Evolutionary conservation across 2,113 vertebrate species (phyloP).

Genomic region (Stegastes partitus): DNA sequence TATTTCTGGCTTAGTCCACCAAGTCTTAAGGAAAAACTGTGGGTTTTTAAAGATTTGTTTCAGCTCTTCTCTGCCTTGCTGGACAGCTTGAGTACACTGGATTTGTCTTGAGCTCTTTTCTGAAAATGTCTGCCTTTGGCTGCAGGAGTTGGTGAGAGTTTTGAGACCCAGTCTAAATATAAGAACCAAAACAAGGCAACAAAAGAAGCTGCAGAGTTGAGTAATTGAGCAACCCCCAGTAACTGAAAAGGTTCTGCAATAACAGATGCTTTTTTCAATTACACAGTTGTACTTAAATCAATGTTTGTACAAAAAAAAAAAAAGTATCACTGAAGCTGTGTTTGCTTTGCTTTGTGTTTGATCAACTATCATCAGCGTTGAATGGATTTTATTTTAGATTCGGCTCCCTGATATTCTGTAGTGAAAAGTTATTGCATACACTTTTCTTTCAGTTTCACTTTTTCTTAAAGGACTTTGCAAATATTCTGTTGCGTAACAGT

Average conservation of each 20-base stretch:
- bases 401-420: not conserved
- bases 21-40: conserved; percentile 16
- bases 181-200: not conserved
- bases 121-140: conserved; percentile 19
- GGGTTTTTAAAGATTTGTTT: conserved; percentile 12
- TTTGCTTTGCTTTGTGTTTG: not conserved
- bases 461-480: not conserved
- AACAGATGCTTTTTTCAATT: not conserved
- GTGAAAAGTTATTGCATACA: not conserved
- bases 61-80: conserved; percentile 11
- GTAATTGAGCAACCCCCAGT: conserved; percentile 4
- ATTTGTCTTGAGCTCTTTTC: conserved; percentile 32
- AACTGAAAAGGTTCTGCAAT: conserved; percentile 14
- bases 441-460: not conserved
- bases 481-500: not conserved
- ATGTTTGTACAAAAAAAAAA: not conserved
- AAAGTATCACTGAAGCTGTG: not conserved
- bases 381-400: not conserved
- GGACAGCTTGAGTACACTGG: conserved; percentile 10
- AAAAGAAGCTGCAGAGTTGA: conserved; percentile 18
- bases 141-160: conserved; percentile 8
- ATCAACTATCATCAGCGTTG: not conserved
- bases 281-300: conserved; percentile 10
- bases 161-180: conserved; percentile 5
- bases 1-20: conserved; percentile 11